Conservation (phyloP, 1,140 invertebrate genomes). For the Ceratina calcarata region DNA sequence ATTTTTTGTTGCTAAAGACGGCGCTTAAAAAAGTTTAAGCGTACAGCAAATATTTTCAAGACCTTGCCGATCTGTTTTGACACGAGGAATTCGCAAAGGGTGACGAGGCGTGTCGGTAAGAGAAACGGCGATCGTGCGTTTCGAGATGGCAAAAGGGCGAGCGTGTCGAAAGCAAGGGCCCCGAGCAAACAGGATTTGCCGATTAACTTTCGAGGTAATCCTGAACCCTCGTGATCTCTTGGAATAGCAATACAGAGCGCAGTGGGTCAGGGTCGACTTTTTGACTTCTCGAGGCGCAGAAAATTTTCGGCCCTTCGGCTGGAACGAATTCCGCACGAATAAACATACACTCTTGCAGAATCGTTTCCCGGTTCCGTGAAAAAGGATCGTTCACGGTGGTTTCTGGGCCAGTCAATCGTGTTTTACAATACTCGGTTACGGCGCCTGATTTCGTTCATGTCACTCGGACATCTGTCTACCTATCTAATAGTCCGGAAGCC, state of each 20-base stretch:
- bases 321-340: constrained; percentile 35
- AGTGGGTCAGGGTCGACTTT: constrained; percentile 43
- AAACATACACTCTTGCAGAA: constrained; percentile 15
- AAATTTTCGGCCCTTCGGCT: constrained; percentile 9
- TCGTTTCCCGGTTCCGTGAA: constrained; percentile 18
- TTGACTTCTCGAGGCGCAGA: constrained; percentile 21
- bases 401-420: background rate
- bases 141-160: constrained; percentile 34
- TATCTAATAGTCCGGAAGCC: too few species aligned
- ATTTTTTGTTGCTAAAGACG: too few species aligned
- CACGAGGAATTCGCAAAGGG: constrained; percentile 33
- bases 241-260: background rate
- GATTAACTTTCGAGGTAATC: constrained; percentile 53
- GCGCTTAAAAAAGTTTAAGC: background rate
- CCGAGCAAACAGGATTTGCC: constrained; percentile 65
- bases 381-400: constrained; percentile 42
- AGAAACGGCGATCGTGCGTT: constrained; percentile 49
- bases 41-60: background rate
- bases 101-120: constrained; percentile 53
- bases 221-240: constrained; percentile 20
- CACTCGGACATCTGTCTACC: background rate
- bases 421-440: constrained; percentile 37
- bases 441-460: constrained; percentile 10
- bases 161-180: constrained; percentile 58
- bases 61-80: constrained; percentile 61